Base-by-base conservation (phyloP, 1,140 invertebrate genomes). In the Sarcophaga peregrina region DNA sequence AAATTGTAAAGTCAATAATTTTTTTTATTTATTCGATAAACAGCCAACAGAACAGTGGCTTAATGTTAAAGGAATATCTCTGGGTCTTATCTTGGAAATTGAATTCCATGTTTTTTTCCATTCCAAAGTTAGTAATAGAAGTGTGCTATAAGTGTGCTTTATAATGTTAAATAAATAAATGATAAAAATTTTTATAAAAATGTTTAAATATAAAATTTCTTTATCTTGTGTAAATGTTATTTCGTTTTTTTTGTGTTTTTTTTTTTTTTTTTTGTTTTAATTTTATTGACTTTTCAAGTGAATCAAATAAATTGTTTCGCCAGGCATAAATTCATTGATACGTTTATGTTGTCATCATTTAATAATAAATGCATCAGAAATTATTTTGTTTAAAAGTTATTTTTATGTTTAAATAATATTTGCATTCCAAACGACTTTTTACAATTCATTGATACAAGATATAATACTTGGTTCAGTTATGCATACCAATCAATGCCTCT, bases 71-170 rank as follows among this genome's bases (percentile, higher is more conserved):
- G 17, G 17, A 37, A 68, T 68, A 68, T 20, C 25, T 37, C 4
- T 68, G n/a, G 9, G 17, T 68, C 62, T 68, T 68, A 68, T 68
- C 62, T 37, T 68, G n/a, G n/a, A 58, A 58, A 58, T 58, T 68
- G 6, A 68, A 68, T 9, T 37, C 25, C 10, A 68, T 68, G 20
- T 68, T 68, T 68, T 68, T 25, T 68, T 68, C 0, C n/a, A n/a
- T n/a, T 62, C 25, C 1, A 37, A 37, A 37, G 25, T 37, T 37
- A 37, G 25, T 37, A 37, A 68, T 25, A 58, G 54, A 68, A n/a
- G 62, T 68, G 62, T 68, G 62, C 17, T 68, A 68, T 20, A 68
- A 68, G 62, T 68, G 62, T 68, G 62, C 62, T 68, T 68, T 68
- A 58, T 13, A 68, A 68, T 68, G n/a, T 68, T 68, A 6, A 25